Evolutionary conservation across 2,888 invertebrate species (phyloP).

Genomic region (Adineta ricciae): DNA sequence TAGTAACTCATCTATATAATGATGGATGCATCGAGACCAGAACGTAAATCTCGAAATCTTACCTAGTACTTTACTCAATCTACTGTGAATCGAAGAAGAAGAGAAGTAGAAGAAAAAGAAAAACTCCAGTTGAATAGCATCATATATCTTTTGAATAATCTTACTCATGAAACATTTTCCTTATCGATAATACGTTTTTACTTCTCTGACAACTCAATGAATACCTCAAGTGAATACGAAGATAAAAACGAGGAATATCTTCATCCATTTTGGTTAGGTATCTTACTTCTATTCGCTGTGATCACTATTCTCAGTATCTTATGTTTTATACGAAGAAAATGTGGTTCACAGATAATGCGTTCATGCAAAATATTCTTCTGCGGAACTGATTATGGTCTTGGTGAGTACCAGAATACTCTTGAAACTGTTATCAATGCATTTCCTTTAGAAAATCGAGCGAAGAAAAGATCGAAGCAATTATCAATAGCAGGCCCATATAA

Average conservation of each 20-base stretch:
- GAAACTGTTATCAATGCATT: too few relatives aligned
- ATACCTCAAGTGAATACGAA: background rate
- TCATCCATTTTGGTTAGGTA: background rate
- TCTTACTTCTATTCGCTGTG: background rate
- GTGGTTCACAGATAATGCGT: background rate
- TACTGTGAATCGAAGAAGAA: background rate
- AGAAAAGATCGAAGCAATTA: background rate
- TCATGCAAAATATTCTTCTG: background rate
- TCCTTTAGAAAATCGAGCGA: background rate
- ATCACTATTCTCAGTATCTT: background rate
- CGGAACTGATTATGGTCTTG: background rate
- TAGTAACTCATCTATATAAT: too few relatives aligned
- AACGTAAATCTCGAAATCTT: too few relatives aligned
- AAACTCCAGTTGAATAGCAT: background rate
- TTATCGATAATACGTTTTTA: background rate
- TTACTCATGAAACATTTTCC: too few relatives aligned
- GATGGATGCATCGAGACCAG: too few relatives aligned
- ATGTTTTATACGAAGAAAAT: background rate
- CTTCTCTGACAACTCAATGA: background rate
- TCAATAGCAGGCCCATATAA: background rate
- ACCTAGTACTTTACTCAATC: too few relatives aligned
- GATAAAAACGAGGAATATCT: background rate
- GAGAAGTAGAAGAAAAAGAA: background rate
- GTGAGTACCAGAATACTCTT: background rate
- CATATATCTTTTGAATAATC: background rate